Percentiles rank a stretch among this genome's conserved stretches.
Evolutionary conservation across 2,888 invertebrate species (phyloP).

Genomic region (Athripsodes cinereus): DNA sequence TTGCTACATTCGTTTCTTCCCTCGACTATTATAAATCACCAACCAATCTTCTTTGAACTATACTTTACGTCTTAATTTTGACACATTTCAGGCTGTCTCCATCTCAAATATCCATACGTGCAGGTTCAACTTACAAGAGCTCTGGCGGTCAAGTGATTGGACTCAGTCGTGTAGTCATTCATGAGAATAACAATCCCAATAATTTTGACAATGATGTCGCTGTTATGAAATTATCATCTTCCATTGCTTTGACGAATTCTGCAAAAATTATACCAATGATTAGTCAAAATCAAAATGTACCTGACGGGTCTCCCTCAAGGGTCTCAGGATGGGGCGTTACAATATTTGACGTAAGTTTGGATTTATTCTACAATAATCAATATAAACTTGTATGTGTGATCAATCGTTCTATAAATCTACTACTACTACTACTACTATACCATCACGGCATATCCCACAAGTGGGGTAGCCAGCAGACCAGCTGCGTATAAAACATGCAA

Average conservation of each 20-base stretch:
- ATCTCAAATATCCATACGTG: conserved; percentile 16
- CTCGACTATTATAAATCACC: no score
- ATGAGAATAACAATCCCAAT: conserved; percentile 34
- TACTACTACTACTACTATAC: no score
- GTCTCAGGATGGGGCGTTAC: conserved; percentile 41
- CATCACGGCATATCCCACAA: no score
- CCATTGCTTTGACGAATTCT: conserved; percentile 34
- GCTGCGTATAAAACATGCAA: no score
- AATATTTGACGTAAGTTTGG: no score
- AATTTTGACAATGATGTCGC: conserved; percentile 42
- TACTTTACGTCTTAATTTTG: no score
- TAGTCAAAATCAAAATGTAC: conserved; percentile 30
- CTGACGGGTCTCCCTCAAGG: conserved; percentile 37
- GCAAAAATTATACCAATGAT: conserved; percentile 36
- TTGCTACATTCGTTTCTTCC: no score
- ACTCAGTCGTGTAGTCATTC: conserved; percentile 33
- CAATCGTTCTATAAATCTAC: no score
- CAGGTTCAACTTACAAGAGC: conserved; percentile 32
- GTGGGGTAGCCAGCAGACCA: no score
- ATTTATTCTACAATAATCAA: no score
- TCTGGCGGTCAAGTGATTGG: conserved; percentile 38
- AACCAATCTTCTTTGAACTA: no score
- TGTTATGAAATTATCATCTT: conserved; percentile 33
- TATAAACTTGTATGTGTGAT: no score
- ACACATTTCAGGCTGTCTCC: neutral